Base-by-base conservation (phyloP, 2,113 vertebrate species). In the Lagenorhynchus albirostris region DNA sequence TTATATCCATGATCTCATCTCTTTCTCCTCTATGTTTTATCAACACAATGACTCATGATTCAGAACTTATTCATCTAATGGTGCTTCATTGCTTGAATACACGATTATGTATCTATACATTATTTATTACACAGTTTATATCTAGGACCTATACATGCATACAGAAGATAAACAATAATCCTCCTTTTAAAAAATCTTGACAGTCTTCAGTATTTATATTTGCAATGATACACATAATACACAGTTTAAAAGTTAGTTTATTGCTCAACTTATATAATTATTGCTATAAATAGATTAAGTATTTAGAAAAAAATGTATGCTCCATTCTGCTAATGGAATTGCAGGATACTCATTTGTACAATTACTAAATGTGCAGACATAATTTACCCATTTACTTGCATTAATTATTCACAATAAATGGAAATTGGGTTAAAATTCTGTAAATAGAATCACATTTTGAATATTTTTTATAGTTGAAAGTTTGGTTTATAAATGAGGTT, bases 31-130 rank as follows among this genome's bases (percentile, higher is more conserved):
- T 94, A 80, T 83, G 70, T 87, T 91, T 97, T 95, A 96, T 82
- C 74, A 94, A 85, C n/a, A 94, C 76, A 93, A 92, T 96, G 96
- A 97, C 85, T 98, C 91, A 97, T 92, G 84, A 89, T 95, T 93
- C 80, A 85, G 58, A 95, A 91, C 53, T 63, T 93, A 94, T 67
- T 97, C 81, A 94, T 65, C 53, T 95, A 97, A 94, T 91, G 73
- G n/a, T 92, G 3, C 77, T 53, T 81, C 50, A 77, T 13, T 47
- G 15, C 63, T 96, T 85, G 60, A 68, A 77, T 76, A 89, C 11
- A 89, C 14, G 55, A 60, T 50, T 83, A 82, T 33, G 47, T 82
- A 93, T 50, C 47, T 89, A 82, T 76, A 76, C 2, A 12, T 55
- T 88, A 82, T 62, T 89, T 89, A 82, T 67, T 62, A 53, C 15